A percentile compares a stretch with the other conserved stretches of the same genome.
phyloP scores from a whole-genome alignment of 2,113 vertebrate genomes.

The Rhynchomys soricoides region DNA sequence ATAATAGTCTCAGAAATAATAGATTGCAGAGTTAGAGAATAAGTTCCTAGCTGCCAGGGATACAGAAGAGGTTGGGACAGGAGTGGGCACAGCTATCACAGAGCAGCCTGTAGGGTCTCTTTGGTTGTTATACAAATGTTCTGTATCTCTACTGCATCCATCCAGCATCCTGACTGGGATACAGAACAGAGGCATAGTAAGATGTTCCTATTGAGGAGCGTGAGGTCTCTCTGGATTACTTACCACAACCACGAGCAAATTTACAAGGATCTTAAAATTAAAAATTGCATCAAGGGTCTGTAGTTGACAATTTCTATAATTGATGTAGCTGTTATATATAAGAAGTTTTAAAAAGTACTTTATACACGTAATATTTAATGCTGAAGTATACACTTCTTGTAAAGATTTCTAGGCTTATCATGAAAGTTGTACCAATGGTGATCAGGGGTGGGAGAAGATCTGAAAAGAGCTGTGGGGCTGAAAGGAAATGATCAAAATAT shows the following conservation, averaged over 20 bases:
- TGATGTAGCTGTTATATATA: not conserved
- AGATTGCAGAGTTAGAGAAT: not conserved
- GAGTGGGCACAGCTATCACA: not conserved
- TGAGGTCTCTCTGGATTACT: not conserved
- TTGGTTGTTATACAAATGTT: not conserved
- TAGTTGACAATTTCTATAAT: not conserved
- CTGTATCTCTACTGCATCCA: not conserved
- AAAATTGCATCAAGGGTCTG: not conserved
- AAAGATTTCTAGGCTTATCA: not conserved
- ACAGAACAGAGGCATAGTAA: not conserved
- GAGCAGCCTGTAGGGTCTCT: not conserved
- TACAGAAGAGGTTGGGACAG: not conserved
- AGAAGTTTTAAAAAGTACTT: slow-evolving; percentile 9
- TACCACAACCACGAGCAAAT: not conserved
- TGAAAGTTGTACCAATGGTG: not conserved
- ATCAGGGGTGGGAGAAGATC: not conserved
- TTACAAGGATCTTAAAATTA: not conserved
- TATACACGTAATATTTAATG: not conserved
- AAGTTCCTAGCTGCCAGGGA: not conserved
- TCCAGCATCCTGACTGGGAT: not conserved
- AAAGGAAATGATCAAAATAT: not conserved
- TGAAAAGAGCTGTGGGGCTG: not conserved
- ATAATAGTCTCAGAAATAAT: not conserved
- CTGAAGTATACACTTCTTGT: not conserved
- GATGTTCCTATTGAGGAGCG: not conserved